Evolutionary conservation across 2,113 vertebrate genomes (phyloP).

Genomic region (Silurus glanis): DNA sequence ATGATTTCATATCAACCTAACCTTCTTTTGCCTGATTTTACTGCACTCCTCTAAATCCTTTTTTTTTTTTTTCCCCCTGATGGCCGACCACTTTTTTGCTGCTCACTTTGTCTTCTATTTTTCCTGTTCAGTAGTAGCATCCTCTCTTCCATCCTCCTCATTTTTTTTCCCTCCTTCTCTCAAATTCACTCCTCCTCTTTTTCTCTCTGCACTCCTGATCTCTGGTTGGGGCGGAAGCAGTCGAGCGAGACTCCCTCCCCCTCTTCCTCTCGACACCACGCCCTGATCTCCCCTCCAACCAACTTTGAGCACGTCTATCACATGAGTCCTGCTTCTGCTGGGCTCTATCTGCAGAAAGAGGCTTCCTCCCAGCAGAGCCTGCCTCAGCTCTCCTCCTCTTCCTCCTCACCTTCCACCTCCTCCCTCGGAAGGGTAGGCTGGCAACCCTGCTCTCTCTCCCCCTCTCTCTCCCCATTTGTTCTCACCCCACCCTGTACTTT

Average conservation of each 20-base stretch:
- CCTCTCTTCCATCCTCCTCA: conserved; percentile 62
- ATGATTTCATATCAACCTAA: background rate
- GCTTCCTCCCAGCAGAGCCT: conserved; percentile 72
- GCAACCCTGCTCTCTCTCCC: conserved; percentile 52
- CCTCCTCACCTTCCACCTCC: conserved; percentile 78
- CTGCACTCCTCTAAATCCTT: conserved; percentile 26
- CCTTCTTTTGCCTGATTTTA: conserved; percentile 13
- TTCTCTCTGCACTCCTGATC: conserved; percentile 54
- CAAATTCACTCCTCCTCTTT: conserved; percentile 67
- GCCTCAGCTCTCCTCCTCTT: conserved; percentile 78
- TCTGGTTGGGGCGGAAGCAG: conserved; percentile 69
- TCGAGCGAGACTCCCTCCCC: conserved; percentile 77
- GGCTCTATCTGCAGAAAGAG: conserved; percentile 82
- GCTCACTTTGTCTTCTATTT: conserved; percentile 23
- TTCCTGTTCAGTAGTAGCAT: conserved; percentile 23
- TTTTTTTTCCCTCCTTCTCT: conserved; percentile 60
- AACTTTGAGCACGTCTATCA: conserved; percentile 86
- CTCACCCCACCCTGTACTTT: conserved; percentile 26
- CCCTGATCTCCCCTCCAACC: conserved; percentile 82
- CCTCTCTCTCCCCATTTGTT: conserved; percentile 47
- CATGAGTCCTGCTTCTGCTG: conserved; percentile 79
- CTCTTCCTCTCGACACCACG: conserved; percentile 77
- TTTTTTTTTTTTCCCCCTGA: conserved; percentile 24
- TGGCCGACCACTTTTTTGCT: conserved; percentile 1
- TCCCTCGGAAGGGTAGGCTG: conserved; percentile 86